phyloP scores from a whole-genome alignment of 2,888 invertebrate genomes.

The Taphrorychus bicolor region DNA sequence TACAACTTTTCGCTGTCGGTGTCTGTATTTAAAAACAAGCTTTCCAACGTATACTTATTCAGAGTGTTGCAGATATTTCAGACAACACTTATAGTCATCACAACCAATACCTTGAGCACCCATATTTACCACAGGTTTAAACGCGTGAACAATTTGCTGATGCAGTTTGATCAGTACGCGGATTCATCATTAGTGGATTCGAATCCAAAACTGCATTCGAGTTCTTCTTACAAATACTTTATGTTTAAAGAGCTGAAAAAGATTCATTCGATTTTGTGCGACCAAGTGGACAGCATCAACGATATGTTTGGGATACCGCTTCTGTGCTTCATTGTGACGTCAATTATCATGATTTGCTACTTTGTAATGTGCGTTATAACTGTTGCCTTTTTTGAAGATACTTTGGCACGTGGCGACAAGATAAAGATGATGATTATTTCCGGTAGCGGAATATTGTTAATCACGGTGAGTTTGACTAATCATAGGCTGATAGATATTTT shows the following conservation, averaged over 20 bases:
- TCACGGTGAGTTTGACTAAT: neutral
- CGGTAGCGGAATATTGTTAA: neutral
- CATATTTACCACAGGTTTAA: neutral
- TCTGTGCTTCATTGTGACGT: neutral
- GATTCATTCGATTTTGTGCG: neutral
- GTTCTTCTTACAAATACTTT: neutral
- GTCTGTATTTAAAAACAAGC: neutral
- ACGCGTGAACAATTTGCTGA: neutral
- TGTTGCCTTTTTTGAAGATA: neutral
- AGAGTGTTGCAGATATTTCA: neutral
- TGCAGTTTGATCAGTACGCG: neutral
- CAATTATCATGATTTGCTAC: neutral
- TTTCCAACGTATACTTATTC: neutral
- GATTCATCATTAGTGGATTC: neutral
- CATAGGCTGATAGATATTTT: no score
- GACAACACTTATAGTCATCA: neutral
- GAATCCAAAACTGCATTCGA: neutral
- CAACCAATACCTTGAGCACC: neutral
- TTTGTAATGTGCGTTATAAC: neutral
- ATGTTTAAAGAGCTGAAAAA: neutral
- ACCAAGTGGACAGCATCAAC: neutral
- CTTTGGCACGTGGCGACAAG: neutral
- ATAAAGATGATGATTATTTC: neutral
- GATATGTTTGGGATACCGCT: neutral
- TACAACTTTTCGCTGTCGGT: no score